Evolutionary conservation across 2,113 vertebrate genomes (phyloP).

Genomic region (Myrmecophaga tridactyla): DNA sequence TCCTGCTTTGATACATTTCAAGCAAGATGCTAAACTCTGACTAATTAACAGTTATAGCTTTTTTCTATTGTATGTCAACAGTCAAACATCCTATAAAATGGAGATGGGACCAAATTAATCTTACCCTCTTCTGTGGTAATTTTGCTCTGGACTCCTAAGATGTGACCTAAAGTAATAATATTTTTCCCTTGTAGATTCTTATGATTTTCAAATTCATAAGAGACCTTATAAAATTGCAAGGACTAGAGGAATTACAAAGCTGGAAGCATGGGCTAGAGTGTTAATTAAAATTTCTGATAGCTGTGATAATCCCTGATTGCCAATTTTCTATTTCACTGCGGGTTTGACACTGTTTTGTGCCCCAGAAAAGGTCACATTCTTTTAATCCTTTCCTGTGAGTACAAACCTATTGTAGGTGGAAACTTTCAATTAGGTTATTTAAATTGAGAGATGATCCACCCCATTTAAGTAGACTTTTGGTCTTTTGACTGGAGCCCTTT

Average conservation of each 20-base stretch:
- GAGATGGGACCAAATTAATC: neutral
- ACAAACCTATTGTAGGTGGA: too few relatives aligned
- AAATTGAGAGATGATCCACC: too few relatives aligned
- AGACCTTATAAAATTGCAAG: neutral
- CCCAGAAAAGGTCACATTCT: too few relatives aligned
- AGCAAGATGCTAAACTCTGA: neutral
- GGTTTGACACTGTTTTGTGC: too few relatives aligned
- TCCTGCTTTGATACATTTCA: neutral
- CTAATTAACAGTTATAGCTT: neutral
- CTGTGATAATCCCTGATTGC: neutral
- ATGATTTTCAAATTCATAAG: neutral
- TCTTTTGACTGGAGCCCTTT: too few relatives aligned
- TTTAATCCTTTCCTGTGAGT: too few relatives aligned
- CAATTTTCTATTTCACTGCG: neutral
- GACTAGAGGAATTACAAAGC: neutral
- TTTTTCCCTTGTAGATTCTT: neutral
- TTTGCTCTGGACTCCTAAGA: neutral
- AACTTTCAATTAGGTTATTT: too few relatives aligned
- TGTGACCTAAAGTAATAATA: neutral
- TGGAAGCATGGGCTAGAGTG: neutral
- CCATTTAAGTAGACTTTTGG: too few relatives aligned
- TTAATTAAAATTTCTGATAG: neutral
- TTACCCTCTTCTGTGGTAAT: neutral
- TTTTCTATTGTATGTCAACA: neutral
- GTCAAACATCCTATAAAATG: neutral